Percentiles rank a stretch among this genome's conserved stretches.
Evolutionary conservation across 1,140 invertebrate genomes (phyloP).

Genomic region (Drosophila littoralis): DNA sequence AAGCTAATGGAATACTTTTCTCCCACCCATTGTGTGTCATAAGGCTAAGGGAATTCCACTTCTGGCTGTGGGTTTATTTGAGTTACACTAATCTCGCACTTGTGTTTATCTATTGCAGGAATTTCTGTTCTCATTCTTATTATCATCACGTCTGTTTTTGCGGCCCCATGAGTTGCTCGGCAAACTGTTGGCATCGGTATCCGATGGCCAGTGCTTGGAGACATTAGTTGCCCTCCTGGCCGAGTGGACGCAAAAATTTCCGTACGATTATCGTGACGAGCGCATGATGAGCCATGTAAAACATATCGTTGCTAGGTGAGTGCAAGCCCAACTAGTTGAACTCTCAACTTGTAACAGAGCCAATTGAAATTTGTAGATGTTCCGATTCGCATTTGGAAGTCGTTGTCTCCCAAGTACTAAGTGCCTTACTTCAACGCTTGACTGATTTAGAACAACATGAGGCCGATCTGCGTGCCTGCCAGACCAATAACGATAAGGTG

Average conservation of each 20-base stretch:
- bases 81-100: slow-evolving; percentile 20
- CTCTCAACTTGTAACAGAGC: background rate
- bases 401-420: slow-evolving; percentile 81
- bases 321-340: background rate
- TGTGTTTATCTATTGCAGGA: slow-evolving; percentile 64
- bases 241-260: slow-evolving; percentile 86
- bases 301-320: slow-evolving; percentile 84
- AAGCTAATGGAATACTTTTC: slow-evolving; percentile 25
- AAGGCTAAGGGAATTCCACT: no score
- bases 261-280: slow-evolving; percentile 88
- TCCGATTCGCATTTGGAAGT: slow-evolving; percentile 81
- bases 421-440: slow-evolving; percentile 84
- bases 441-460: slow-evolving; percentile 84
- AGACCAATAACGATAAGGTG: slow-evolving; percentile 74
- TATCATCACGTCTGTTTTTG: slow-evolving; percentile 83
- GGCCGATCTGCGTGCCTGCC: slow-evolving; percentile 81
- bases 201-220: slow-evolving; percentile 78
- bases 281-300: slow-evolving; percentile 87
- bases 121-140: slow-evolving; percentile 84
- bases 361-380: slow-evolving; percentile 60
- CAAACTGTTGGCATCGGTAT: slow-evolving; percentile 77
- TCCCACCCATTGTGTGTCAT: background rate
- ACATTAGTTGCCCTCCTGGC: slow-evolving; percentile 79
- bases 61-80: background rate
- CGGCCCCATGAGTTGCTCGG: slow-evolving; percentile 82